A percentile compares a stretch with the other conserved stretches of the same genome.
Conservation (phyloP, 2,888 invertebrate genomes). For the Aporophyla lueneburgensis region DNA sequence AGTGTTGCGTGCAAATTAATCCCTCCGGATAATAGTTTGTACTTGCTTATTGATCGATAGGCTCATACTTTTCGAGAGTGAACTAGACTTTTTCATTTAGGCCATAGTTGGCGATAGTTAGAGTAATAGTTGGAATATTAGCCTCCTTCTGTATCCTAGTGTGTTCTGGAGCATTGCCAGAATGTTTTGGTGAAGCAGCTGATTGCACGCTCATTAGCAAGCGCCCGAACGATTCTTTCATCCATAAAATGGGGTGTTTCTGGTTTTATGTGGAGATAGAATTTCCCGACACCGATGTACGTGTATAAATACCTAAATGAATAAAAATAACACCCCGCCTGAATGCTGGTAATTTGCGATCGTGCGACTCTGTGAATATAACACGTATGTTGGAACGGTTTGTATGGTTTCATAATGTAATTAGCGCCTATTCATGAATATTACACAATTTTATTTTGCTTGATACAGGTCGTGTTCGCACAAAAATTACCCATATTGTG, state of each 20-base stretch:
- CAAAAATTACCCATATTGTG: constrained; percentile 59
- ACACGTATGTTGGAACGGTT: constrained; percentile 42
- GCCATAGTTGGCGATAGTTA: constrained; percentile 33
- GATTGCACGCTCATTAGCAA: constrained; percentile 63
- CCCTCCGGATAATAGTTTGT: constrained; percentile 73
- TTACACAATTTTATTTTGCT: constrained; percentile 60
- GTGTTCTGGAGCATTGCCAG: constrained; percentile 52
- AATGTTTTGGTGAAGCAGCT: constrained; percentile 61
- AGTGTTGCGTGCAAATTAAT: constrained; percentile 77
- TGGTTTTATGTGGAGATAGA: constrained; percentile 49
- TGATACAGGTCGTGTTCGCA: constrained; percentile 29
- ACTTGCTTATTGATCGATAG: constrained; percentile 77
- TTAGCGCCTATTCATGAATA: constrained; percentile 66
- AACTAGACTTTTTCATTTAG: constrained; percentile 35
- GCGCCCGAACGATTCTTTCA: constrained; percentile 61
- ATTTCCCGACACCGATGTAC: constrained; percentile 45
- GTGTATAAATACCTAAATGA: constrained; percentile 52
- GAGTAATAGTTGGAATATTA: constrained; percentile 42
- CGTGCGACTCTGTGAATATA: constrained; percentile 52
- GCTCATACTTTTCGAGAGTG: constrained; percentile 41
- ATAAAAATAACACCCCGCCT: constrained; percentile 57
- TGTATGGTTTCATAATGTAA: constrained; percentile 64
- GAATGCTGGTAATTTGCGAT: constrained; percentile 64
- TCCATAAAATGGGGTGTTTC: constrained; percentile 59
- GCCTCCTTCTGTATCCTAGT: constrained; percentile 33